Evolutionary conservation across 2,113 vertebrate species (phyloP).

Genomic region (Dasyprocta punctata): DNA sequence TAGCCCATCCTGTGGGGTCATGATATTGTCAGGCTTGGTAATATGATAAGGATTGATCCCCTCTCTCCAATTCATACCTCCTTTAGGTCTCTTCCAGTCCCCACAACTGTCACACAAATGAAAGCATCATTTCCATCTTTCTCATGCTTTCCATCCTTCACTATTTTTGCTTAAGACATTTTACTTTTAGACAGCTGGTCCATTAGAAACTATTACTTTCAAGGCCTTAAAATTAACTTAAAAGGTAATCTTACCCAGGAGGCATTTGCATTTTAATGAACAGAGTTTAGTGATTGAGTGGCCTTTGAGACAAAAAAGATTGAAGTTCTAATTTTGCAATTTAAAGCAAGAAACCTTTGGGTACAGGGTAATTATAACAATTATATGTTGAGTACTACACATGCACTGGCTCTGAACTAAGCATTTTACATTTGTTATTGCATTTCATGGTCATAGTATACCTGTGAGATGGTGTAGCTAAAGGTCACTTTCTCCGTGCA

Average conservation of each 20-base stretch:
- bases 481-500: not conserved
- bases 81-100: not conserved
- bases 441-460: not conserved
- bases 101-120: not conserved
- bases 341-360: constrained; percentile 37
- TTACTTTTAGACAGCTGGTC: not conserved
- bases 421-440: not conserved
- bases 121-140: not conserved
- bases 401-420: constrained; percentile 3
- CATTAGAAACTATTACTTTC: constrained; percentile 38
- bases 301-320: constrained; percentile 50
- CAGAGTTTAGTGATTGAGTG: not conserved
- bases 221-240: constrained; percentile 57
- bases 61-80: not conserved
- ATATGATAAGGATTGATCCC: not conserved
- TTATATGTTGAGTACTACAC: constrained; percentile 6
- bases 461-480: not conserved
- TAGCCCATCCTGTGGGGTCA: not conserved
- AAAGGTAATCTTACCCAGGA: constrained; percentile 24
- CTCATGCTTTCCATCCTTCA: not conserved
- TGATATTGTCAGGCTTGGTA: not conserved
- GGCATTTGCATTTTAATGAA: constrained; percentile 55
- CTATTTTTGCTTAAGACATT: not conserved
- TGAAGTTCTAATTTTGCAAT: constrained; percentile 50
- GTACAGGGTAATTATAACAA: constrained; percentile 42